Evolutionary conservation across 2,113 vertebrate genomes (phyloP), one percentile per base, ranked within the genome.

Genomic region (Hiodon alosoides): DNA sequence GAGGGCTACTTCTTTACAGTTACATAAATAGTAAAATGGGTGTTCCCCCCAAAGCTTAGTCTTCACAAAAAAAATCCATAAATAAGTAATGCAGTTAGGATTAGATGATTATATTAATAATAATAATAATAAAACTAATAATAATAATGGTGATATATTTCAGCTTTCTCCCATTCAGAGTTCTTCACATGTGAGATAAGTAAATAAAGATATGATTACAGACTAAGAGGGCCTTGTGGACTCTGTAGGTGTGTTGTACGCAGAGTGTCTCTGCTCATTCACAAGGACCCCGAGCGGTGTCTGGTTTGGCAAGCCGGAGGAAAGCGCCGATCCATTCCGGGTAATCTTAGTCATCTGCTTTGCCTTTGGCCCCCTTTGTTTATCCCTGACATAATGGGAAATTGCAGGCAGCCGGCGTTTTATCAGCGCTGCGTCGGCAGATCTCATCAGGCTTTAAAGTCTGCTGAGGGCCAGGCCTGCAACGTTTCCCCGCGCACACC

Each of bases 381-480:
- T 76, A 46, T 69, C 60, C 4, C 14, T 72, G 76, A 77, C 76
- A 72, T 72, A 72, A 71, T 77, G 76, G 62, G 69, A 72, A 66
- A 66, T 71, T 6, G 62, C 62, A 59, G 76, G 67, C 55, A 71
- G 69, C 59, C 72, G 76, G 69, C 69, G 52, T 53, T 55, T 77
- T 48, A n/a, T 72, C 76, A 54, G 62, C 52, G 46, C 46, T 7
- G 10, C 14, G 3, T 31, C 57, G 75, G 60, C 75, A 70, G 68
- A 77, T 66, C 69, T 72, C 64, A 60, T 70, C 76, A 52, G 70
- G 62, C 53, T 67, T 72, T 72, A 67, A 72, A 31, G 61, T 72
- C 62, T 54, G 50, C 67, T 72, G 67, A 46, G 47, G n/a, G 46
- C 5, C 7, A 3, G 31, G 6, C 72, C 9, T 66, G 64, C 64